Percentiles rank a stretch among this genome's conserved stretches.
phyloP scores from a whole-genome alignment of 1,140 invertebrate genomes.

The Conopomorpha cramerella region DNA sequence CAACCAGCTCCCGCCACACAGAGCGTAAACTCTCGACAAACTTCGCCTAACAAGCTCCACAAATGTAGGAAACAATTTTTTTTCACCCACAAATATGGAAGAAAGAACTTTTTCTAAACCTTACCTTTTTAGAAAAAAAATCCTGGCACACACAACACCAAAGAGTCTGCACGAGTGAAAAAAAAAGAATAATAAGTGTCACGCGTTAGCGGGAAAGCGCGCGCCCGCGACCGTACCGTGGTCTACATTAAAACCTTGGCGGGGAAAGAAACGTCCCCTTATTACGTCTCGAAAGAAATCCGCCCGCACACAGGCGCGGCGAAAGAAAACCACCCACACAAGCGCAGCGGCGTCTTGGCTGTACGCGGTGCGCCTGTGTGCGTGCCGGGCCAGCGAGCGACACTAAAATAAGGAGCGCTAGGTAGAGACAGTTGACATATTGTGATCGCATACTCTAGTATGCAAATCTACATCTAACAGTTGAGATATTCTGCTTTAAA shows the following conservation, averaged over 20 bases:
- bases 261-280: slow-evolving; percentile 59
- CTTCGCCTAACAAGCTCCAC: slow-evolving; percentile 16
- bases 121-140: slow-evolving; percentile 5
- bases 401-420: neutral
- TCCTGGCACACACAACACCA: slow-evolving; percentile 21
- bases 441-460: no score
- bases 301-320: slow-evolving; percentile 33
- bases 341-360: slow-evolving; percentile 4
- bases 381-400: slow-evolving; percentile 28
- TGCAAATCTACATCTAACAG: neutral
- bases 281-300: slow-evolving; percentile 59
- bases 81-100: neutral
- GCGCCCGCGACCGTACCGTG: slow-evolving; percentile 53
- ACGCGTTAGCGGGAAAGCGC: slow-evolving; percentile 36
- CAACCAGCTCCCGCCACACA: slow-evolving; percentile 10
- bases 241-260: slow-evolving; percentile 60
- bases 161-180: slow-evolving; percentile 6
- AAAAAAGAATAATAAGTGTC: slow-evolving; percentile 30
- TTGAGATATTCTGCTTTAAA: neutral
- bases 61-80: neutral
- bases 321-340: no score
- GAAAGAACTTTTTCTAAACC: no score
- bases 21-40: slow-evolving; percentile 23
- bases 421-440: neutral
- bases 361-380: slow-evolving; percentile 23